Conservation (phyloP, 1,140 invertebrate species). For the Diplogasteroides magnus region DNA sequence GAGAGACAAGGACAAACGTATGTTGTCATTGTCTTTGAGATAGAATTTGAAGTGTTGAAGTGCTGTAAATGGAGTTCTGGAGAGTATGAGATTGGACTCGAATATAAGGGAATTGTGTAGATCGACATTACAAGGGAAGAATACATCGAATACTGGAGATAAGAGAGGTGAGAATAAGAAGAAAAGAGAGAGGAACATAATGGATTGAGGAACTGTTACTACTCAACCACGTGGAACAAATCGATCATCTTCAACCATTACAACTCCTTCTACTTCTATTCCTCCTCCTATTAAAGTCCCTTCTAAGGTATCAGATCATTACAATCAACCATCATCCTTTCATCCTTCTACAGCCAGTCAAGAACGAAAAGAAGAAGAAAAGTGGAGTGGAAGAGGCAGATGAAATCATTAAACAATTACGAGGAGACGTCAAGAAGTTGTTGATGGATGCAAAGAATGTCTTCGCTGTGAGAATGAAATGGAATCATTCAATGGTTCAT, state of each 20-base stretch:
- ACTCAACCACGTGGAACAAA: too few species aligned
- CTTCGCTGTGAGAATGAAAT: not conserved
- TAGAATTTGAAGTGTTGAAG: too few species aligned
- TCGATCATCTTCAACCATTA: not conserved
- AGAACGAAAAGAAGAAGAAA: not conserved
- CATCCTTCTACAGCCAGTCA: too few species aligned
- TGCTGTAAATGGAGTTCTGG: too few species aligned
- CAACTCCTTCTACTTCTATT: not conserved
- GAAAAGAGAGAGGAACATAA: not conserved
- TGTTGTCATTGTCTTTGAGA: too few species aligned
- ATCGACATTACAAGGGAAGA: not conserved
- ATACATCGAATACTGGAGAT: not conserved
- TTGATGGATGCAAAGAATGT: not conserved
- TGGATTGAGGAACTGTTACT: too few species aligned
- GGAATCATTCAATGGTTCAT: not conserved
- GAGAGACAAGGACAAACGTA: not conserved
- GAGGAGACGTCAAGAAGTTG: constrained; percentile 3
- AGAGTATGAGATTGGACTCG: not conserved
- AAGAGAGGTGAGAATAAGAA: not conserved
- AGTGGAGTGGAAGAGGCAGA: not conserved
- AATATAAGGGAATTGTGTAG: not conserved
- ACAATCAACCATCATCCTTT: too few species aligned
- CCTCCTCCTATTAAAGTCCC: not conserved
- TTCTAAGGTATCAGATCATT: not conserved
- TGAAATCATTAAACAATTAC: constrained; percentile 1